Base-by-base conservation (phyloP, 2,797 vertebrate genomes). In the Eulemur albifrons region DNA sequence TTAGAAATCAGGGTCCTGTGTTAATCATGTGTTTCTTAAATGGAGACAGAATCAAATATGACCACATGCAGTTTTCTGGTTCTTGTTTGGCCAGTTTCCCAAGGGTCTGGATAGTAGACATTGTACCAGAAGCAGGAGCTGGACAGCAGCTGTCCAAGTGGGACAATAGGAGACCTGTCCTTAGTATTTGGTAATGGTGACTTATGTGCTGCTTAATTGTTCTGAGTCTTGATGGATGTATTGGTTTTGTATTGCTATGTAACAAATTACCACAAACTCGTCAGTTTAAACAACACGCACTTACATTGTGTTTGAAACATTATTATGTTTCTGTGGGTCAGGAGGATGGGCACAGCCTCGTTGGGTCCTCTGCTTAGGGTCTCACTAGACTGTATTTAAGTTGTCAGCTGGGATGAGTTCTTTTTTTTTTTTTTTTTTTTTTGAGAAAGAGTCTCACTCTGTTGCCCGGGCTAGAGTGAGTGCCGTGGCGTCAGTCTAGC, bases 1-100 rank as follows among this genome's bases (percentile, higher is more conserved):
- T 89, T 92, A 94, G 79, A 93, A 93, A 93, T 70, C 50, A 85
- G 61, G n/a, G 32, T 79, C 50, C 43, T 93, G 13, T 54, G 14
- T 63, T 72, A 61, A 15, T 80, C 43, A 6, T 59, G 8, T 67
- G 73, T 94, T 93, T 90, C 72, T 95, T 67, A 83, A 92, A 54
- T 75, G 57, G 80, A 94, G 63, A 92, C 5, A 75, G 90, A 80
- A 63, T 91, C 15, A 5, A 50, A 23, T 82, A 25, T 86, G 75
- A 80, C 52, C 57, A 30, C 17, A 11, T 83, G 48, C 4, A 80
- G 57, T 40, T 67, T 89, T 95, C 54, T 7, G 30, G 57, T 93
- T 95, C 43, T 79, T 11, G 15, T 40, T 83, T 45, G 38, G 40
- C 50, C 50, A 69, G 0, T 69, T 93, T 97, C n/a, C 61, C 30